phyloP scores from a whole-genome alignment of 2,888 invertebrate genomes.

The Agrilus cyanescens region DNA sequence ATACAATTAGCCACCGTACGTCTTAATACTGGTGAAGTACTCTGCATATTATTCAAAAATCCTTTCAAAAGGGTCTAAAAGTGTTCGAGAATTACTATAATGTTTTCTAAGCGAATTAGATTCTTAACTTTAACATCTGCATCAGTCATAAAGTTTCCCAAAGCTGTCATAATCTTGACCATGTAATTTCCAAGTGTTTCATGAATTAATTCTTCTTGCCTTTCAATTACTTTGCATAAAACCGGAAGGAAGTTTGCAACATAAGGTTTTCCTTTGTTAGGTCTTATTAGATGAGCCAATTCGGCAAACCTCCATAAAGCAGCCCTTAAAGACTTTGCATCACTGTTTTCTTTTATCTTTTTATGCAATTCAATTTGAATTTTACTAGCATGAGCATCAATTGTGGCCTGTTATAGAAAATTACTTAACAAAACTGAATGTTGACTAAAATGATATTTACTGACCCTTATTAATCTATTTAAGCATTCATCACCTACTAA shows the following conservation, averaged over 20 bases:
- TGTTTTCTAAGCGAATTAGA: background rate
- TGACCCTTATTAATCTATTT: constrained; percentile 58
- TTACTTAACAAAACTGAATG: background rate
- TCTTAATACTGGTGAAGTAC: constrained; percentile 59
- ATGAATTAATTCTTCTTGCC: constrained; percentile 60
- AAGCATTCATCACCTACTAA: constrained; percentile 74
- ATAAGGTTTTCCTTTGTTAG: constrained; percentile 68
- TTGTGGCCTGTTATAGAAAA: constrained; percentile 35
- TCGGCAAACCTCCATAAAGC: constrained; percentile 67
- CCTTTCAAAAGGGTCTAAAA: constrained; percentile 53
- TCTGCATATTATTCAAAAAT: constrained; percentile 51
- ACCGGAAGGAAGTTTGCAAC: constrained; percentile 64
- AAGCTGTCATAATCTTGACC: constrained; percentile 50
- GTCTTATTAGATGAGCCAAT: constrained; percentile 61
- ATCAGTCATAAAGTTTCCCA: constrained; percentile 60
- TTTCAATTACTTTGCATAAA: constrained; percentile 54
- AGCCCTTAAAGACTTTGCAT: constrained; percentile 57
- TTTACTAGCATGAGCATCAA: constrained; percentile 57
- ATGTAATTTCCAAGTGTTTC: constrained; percentile 54
- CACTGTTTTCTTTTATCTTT: constrained; percentile 69
- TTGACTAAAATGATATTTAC: background rate
- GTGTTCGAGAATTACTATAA: background rate
- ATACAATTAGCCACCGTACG: constrained; percentile 74
- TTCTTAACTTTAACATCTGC: constrained; percentile 51
- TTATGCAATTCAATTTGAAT: constrained; percentile 71